Base-by-base conservation (phyloP, 2,113 vertebrate species). In the human (Homo sapiens) region DNA sequence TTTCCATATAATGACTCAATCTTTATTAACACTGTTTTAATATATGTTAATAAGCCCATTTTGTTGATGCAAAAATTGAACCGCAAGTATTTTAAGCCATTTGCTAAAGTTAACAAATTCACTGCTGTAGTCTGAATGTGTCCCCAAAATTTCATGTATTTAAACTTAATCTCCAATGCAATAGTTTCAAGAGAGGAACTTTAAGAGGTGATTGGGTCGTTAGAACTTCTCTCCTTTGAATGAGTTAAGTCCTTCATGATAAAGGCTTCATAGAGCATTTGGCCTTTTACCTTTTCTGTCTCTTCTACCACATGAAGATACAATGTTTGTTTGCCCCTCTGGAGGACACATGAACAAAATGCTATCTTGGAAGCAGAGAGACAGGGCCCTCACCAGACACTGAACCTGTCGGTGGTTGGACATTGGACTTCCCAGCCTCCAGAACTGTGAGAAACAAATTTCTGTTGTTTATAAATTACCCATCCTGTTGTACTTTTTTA, bases 151-250 rank as follows among this genome's bases (percentile, higher is more conserved):
- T 80, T 80, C 48, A 48, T 48, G 30, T 40, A 30, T 40, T 87
- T 52, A 87, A 30, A 72, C 35, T 50, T 18, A 72, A 27, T 18
- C 66, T 25, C 32, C 35, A 20, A 7, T 40, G 5, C 16, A 55
- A 20, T 38, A 48, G 12, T 1, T 70, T 18, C 43, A 45, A 27
- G 3, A 16, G 16, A 18, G 8, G 10, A 2, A 18, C 6, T 27
- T 66, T 4, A 79, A 16, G 6, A 45, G 16, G 4, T 43, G 13
- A n/a, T 57, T 8, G n/a, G 32, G 1, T 27, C 16, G 8, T 72
- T 40, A 27, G 6, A 5, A 3, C 3, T 2, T 23, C 8, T 48
- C 16, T 3, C 1, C 10, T 6, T 6, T 30, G 6, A 13, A 30
- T n/a, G 13, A 30, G 16, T 11, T 88, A 12, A 16, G 10, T 20